Base-by-base conservation (phyloP, 2,888 invertebrate species). In the Drosophila barbarae region DNA sequence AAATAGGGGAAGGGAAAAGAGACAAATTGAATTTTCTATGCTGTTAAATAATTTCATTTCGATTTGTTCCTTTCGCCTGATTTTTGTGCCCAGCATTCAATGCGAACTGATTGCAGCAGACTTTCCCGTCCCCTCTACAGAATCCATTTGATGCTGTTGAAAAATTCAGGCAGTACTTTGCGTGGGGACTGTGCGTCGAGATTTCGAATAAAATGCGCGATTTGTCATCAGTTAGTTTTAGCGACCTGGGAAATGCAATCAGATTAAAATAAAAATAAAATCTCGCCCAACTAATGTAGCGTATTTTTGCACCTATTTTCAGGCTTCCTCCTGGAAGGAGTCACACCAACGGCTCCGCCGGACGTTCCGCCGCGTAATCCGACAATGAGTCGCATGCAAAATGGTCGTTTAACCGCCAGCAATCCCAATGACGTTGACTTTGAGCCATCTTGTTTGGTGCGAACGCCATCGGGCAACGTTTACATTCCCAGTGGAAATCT, bases 341-440 rank as follows among this genome's bases (percentile, higher is more conserved):
- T 93, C 89, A 92, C 93, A 90, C 89, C 90, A 86, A 88, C 90
- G 86, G 93, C 95, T 86, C 93, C 94, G 86, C 95, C 96, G 89
- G 96, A 96, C 92, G 95, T 96, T 91, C 96, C 96, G 90, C 96
- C 96, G 79, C 93, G 96, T 88, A 96, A 95, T 91, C 95, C 95
- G 86, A 95, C 95, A 91, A 96, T 96, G 96, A 95, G 93, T 91
- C 94, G 96, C 88, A 93, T 95, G 90, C 96, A 96, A 92, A 96
- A 96, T 93, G 95, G 95, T 90, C 94, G 96, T 89, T 92, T 95
- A 90, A 94, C 95, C 89, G 84, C 74, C 76, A 85, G 73, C 78
- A 95, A 95, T 90, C 94, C 94, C 81, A 93, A 93, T 83, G 93
- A 93, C 89, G 91, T 91, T 80, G 96, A 96, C 90, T 95, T 96